phyloP scores from a whole-genome alignment of 1,140 invertebrate species.

The Probaryconus sp. region DNA sequence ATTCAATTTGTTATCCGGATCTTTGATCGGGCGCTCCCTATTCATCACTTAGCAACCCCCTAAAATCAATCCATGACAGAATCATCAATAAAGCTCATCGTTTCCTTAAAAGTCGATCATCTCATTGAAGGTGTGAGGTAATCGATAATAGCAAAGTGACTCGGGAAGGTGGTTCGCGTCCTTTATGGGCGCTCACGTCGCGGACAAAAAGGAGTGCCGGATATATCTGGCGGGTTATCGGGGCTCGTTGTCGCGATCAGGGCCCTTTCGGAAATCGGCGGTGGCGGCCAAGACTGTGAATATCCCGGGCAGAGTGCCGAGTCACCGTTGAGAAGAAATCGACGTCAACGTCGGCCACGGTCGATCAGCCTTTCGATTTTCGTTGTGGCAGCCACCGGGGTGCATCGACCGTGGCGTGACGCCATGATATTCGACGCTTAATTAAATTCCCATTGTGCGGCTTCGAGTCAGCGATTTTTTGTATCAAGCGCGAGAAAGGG shows the following conservation, averaged over 20 bases:
- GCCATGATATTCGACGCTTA: constrained; percentile 61
- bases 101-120: constrained; percentile 2
- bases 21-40: no score
- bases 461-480: constrained; percentile 50
- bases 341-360: constrained; percentile 52
- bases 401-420: constrained; percentile 59
- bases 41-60: no score
- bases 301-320: constrained; percentile 32
- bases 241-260: constrained; percentile 31
- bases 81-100: no score
- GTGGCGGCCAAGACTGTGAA: constrained; percentile 11
- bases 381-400: constrained; percentile 47
- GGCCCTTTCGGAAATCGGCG: constrained; percentile 19
- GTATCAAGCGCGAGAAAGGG: constrained; percentile 45
- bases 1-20: no score
- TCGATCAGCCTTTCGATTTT: constrained; percentile 55
- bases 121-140: constrained; percentile 2
- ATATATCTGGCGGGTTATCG: constrained; percentile 32
- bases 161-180: neutral
- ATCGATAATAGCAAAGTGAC: constrained; percentile 27
- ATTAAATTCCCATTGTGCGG: constrained; percentile 62
- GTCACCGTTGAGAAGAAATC: constrained; percentile 49
- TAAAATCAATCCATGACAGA: no score
- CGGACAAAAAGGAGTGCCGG: constrained; percentile 31
- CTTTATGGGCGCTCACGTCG: constrained; percentile 20